phyloP scores from a whole-genome alignment of 2,113 vertebrate species.

The Notothenia coriiceps region DNA sequence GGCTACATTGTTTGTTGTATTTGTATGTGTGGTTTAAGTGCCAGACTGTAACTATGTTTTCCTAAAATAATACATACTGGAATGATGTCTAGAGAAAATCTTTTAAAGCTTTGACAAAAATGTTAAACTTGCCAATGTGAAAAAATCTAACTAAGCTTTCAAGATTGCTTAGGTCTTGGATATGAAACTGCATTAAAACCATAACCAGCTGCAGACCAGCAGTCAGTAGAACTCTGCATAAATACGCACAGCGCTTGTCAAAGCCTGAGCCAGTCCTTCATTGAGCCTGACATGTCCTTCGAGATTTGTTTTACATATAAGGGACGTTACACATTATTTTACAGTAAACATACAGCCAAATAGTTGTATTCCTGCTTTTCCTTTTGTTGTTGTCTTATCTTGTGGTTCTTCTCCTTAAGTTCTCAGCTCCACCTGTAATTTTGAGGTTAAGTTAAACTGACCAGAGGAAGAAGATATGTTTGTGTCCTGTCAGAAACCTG shows the following conservation, averaged over 20 bases:
- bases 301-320: conserved; percentile 15
- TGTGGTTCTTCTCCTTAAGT: conserved; percentile 30
- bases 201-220: conserved; percentile 19
- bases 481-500: conserved; percentile 56
- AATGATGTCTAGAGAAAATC: not conserved
- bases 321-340: conserved; percentile 9
- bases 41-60: not conserved
- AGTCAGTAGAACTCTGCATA: conserved; percentile 25
- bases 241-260: conserved; percentile 23
- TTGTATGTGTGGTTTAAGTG: not conserved
- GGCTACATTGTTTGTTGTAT: not conserved
- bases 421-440: conserved; percentile 60
- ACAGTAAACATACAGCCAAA: conserved; percentile 21
- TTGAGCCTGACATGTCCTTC: not conserved
- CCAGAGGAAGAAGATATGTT: conserved; percentile 68
- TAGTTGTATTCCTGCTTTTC: conserved; percentile 3
- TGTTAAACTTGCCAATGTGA: not conserved
- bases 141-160: not conserved
- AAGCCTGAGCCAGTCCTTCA: conserved; percentile 27
- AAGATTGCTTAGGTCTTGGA: not conserved
- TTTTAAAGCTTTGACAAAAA: not conserved
- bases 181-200: conserved; percentile 7
- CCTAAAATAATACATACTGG: not conserved
- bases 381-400: conserved; percentile 33
- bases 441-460: conserved; percentile 63